A percentile compares a stretch with the other conserved stretches of the same genome.
Evolutionary conservation across 2,113 vertebrate species (phyloP).

Genomic region (Aplodontia rufa): DNA sequence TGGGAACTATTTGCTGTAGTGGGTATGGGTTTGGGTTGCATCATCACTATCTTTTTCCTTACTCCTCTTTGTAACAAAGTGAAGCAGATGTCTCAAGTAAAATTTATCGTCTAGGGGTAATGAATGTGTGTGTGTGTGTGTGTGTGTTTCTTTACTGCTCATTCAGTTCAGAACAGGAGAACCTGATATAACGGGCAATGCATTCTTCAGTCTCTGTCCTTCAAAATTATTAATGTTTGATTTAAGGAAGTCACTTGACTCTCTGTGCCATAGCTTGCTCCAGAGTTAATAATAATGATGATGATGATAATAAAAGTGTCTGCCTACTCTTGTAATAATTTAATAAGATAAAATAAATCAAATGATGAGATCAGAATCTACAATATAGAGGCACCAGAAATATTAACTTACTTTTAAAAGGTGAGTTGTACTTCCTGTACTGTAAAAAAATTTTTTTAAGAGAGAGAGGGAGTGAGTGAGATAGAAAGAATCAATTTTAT

Average conservation of each 20-base stretch:
- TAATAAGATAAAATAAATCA: not conserved
- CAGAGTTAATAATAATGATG: not conserved
- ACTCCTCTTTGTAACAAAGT: not conserved
- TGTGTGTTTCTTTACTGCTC: not conserved
- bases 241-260: not conserved
- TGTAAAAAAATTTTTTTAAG: too few species aligned
- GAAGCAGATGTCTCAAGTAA: not conserved
- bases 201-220: not conserved
- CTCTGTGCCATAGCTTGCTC: not conserved
- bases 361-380: not conserved
- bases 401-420: not conserved
- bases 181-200: not conserved
- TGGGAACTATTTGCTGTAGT: not conserved
- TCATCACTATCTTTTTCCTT: not conserved
- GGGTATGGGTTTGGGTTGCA: not conserved
- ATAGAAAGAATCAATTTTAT: too few species aligned
- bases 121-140: too few species aligned
- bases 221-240: not conserved
- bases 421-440: not conserved
- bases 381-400: not conserved
- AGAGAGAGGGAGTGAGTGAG: too few species aligned
- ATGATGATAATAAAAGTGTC: not conserved
- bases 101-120: not conserved
- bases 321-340: not conserved
- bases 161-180: not conserved